A percentile compares a stretch with the other conserved stretches of the same genome.
These are phyloP conservation scores for Hetaerina americana DNA, from an alignment of 1,140 invertebrate species.

Conservation along the genomic window DNA sequence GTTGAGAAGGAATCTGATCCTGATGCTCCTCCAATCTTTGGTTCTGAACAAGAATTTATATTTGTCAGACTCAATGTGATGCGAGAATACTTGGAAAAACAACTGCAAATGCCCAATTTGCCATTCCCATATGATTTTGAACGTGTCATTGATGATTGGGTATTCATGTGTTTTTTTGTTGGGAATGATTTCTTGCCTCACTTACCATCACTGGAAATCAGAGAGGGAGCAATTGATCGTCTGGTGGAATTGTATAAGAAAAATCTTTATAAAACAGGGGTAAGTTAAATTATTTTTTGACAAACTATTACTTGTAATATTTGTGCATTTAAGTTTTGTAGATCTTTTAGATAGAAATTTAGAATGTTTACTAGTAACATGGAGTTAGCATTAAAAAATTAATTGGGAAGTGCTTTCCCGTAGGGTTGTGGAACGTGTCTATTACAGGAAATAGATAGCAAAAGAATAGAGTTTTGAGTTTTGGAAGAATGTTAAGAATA, in stretches of 20 bases:
- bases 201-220: conserved; percentile 93
- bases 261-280: conserved; percentile 81
- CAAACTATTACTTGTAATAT: background rate
- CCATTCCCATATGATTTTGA: conserved; percentile 87
- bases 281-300: conserved; percentile 25
- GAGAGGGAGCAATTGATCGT: conserved; percentile 94
- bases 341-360: no score
- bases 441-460: no score
- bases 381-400: background rate
- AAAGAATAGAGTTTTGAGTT: no score
- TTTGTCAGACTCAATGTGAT: conserved; percentile 86
- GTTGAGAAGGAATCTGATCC: conserved; percentile 34
- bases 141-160: conserved; percentile 93
- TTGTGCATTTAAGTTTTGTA: conserved; percentile 6
- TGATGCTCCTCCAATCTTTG: conserved; percentile 40
- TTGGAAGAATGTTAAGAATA: no score
- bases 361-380: conserved; percentile 1
- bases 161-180: conserved; percentile 99
- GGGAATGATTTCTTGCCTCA: conserved; percentile 99
- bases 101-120: conserved; percentile 83
- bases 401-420: no score
- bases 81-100: conserved; percentile 86
- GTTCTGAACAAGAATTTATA: conserved; percentile 66
- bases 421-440: no score
- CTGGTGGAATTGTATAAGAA: conserved; percentile 91